These are phyloP conservation scores for Brachyopa scutellaris DNA, from an alignment of 2,888 invertebrate species.

Conservation along the genomic window DNA sequence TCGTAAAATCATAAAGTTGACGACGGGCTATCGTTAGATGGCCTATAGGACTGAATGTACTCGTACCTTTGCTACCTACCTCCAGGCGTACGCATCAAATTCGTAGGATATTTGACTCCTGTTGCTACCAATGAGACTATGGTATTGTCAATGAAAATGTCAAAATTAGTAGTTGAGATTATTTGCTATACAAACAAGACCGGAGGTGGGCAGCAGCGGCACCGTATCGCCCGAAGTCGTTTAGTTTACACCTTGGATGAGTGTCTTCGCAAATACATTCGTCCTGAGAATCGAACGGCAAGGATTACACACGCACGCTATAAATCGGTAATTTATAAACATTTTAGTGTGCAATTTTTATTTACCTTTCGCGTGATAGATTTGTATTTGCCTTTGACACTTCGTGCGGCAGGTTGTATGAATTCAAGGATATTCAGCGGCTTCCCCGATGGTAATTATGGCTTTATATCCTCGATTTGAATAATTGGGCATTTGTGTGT, in stretches of 20 bases:
- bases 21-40: slow-evolving; percentile 76
- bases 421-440: slow-evolving; percentile 55
- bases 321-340: slow-evolving; percentile 47
- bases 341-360: slow-evolving; percentile 24
- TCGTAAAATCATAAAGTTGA: slow-evolving; percentile 80
- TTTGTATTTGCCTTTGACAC: slow-evolving; percentile 37
- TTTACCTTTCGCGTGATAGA: slow-evolving; percentile 38
- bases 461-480: too few relatives aligned
- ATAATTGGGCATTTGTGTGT: slow-evolving; percentile 5
- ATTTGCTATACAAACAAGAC: slow-evolving; percentile 74
- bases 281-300: slow-evolving; percentile 1
- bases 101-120: slow-evolving; percentile 70
- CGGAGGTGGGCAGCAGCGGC: slow-evolving; percentile 51
- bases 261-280: slow-evolving; percentile 46
- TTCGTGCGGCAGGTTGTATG: slow-evolving; percentile 7
- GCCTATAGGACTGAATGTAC: slow-evolving; percentile 28
- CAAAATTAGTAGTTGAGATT: slow-evolving; percentile 77
- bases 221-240: slow-evolving; percentile 24
- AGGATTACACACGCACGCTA: slow-evolving; percentile 28
- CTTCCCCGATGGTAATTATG: slow-evolving; percentile 24
- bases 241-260: slow-evolving; percentile 48
- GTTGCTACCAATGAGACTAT: slow-evolving; percentile 73
- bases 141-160: slow-evolving; percentile 76
- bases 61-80: slow-evolving; percentile 26
- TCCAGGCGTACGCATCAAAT: slow-evolving; percentile 76